These are phyloP conservation scores for Chunga burmeisteri DNA, from an alignment of 2,113 vertebrate species.

Conservation along the genomic window DNA sequence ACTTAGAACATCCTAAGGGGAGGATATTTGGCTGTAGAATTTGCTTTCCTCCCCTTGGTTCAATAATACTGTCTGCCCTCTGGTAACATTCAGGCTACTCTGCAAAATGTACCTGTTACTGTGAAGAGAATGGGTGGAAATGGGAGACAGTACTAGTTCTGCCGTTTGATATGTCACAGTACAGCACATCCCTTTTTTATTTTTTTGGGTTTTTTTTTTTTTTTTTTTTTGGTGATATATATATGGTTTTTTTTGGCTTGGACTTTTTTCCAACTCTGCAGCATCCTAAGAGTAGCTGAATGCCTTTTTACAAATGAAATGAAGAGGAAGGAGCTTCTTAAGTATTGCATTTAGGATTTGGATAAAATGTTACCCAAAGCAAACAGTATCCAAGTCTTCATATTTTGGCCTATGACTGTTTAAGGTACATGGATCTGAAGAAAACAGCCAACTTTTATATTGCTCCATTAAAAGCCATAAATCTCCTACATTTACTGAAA, in stretches of 20 bases:
- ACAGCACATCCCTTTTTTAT: fast-evolving
- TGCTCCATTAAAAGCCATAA: not conserved
- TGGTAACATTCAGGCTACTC: not conserved
- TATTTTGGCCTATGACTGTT: not conserved
- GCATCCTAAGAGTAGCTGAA: not conserved
- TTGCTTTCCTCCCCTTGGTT: not conserved
- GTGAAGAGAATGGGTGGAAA: not conserved
- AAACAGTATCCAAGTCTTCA: not conserved
- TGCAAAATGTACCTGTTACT: not conserved
- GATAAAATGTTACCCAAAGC: not conserved
- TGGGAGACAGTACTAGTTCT: not conserved
- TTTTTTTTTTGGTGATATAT: not conserved
- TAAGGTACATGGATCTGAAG: not conserved
- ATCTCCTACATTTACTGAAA: not conserved
- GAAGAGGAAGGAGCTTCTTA: not conserved
- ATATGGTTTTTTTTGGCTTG: not conserved
- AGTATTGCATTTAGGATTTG: not conserved
- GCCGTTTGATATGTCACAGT: not conserved
- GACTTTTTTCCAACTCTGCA: not conserved
- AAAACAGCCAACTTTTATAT: not conserved
- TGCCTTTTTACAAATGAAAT: not conserved
- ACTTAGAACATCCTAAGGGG: not conserved
- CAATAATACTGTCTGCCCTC: not conserved
- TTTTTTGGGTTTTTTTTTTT: too few relatives aligned
- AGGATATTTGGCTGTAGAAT: not conserved